Percentiles rank a stretch among this genome's conserved stretches.
Evolutionary conservation across 2,888 invertebrate genomes (phyloP).

Genomic region (Pammene aurita): DNA sequence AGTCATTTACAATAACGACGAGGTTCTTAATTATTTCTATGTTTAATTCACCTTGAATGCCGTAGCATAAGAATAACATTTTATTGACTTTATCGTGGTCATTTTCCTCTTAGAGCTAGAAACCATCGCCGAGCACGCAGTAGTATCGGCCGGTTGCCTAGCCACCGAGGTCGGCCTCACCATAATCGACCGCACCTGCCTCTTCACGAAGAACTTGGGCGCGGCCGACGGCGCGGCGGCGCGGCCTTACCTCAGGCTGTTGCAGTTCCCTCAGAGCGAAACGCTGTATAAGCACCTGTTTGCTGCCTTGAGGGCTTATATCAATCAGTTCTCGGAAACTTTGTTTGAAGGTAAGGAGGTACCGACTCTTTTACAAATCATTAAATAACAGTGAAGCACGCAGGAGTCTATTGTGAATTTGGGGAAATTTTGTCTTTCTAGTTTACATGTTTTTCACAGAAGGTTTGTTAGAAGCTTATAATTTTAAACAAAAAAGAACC

Average conservation of each 20-base stretch:
- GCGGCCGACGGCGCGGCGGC: slow-evolving; percentile 91
- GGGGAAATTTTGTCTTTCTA: too few relatives aligned
- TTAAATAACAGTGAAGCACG: neutral
- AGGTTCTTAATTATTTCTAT: too few relatives aligned
- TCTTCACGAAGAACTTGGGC: slow-evolving; percentile 92
- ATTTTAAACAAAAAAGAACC: too few relatives aligned
- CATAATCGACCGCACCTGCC: slow-evolving; percentile 92
- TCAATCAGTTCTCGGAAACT: slow-evolving; percentile 93
- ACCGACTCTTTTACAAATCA: neutral
- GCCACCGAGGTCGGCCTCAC: slow-evolving; percentile 95
- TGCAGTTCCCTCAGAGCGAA: slow-evolving; percentile 96
- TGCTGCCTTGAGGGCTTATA: slow-evolving; percentile 94
- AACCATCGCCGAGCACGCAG: slow-evolving; percentile 73
- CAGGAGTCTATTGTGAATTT: too few relatives aligned
- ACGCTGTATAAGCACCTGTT: slow-evolving; percentile 95
- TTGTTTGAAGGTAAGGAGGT: slow-evolving; percentile 89
- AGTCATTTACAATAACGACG: too few relatives aligned
- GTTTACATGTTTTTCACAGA: too few relatives aligned
- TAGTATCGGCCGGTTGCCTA: slow-evolving; percentile 81
- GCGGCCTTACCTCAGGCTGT: slow-evolving; percentile 92
- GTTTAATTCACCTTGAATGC: too few relatives aligned
- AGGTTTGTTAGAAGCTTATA: too few relatives aligned
- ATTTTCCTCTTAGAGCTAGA: slow-evolving; percentile 62
- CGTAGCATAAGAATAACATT: too few relatives aligned
- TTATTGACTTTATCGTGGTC: neutral